Evolutionary conservation across 2,888 invertebrate species (phyloP), one percentile per base, ranked within the genome.

Genomic region (Spatulosminthurus flaviceps): DNA sequence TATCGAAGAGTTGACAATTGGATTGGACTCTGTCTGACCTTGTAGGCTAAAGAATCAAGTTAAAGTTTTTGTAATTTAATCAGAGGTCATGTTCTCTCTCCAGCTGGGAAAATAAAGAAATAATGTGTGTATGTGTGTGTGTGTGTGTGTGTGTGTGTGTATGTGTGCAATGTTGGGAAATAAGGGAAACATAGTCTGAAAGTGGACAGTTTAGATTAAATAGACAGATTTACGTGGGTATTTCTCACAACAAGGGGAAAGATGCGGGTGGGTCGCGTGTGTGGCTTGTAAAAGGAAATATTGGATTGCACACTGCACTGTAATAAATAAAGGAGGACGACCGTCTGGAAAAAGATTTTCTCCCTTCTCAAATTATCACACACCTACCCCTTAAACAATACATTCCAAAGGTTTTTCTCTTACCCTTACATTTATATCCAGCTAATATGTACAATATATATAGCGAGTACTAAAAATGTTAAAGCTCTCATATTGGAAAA

Each of bases 291-390:
- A 24, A 67, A n/a, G 67, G 29, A 67, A 67, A 67, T 67, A 67
- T 67, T 67, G 67, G 67, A 67, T 67, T 67, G 67, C 24, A 67
- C 67, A 28, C 21, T 21, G 11, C 22, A n/a, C n/a, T n/a, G n/a
- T n/a, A n/a, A n/a, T n/a, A n/a, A 64, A 64, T 67, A 67, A 67
- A 67, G 26, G 28, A 67, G 67, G 28, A 67, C 26, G 28, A 67
- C 26, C 28, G 28, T 19, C 4, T 28, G 28, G 28, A 21, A 67
- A 9, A 29, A 29, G 67, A 26, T 67, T 67, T 67, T 9, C 67
- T 28, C 28, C 19, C 28, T 28, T 29, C 26, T 26, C 67, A 67
- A 28, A 28, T 67, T 67, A 67, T 26, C 26, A 67, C 26, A 67
- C 67, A 19, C 4, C 24, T 26, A 9, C 64, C 5, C 5, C 9